phyloP scores from a whole-genome alignment of 2,888 invertebrate genomes.

The Melanostoma scalare region DNA sequence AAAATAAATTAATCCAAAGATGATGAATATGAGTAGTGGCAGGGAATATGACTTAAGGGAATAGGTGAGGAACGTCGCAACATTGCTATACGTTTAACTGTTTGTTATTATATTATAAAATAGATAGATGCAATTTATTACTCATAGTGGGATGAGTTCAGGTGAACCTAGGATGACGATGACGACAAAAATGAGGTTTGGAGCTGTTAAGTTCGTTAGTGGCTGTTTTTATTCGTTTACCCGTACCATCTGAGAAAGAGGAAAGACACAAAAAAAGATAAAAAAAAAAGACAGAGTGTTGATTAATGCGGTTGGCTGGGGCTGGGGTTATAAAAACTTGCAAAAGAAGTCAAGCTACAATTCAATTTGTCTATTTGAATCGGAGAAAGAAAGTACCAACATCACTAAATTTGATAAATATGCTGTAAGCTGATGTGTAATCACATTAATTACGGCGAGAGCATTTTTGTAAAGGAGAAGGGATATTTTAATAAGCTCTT shows the following conservation, averaged over 20 bases:
- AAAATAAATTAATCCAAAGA: slow-evolving; percentile 47
- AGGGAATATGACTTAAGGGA: slow-evolving; percentile 54
- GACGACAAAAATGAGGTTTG: slow-evolving; percentile 18
- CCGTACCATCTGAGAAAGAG: slow-evolving; percentile 11
- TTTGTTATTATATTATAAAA: neutral
- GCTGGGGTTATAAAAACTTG: neutral
- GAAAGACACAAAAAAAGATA: neutral
- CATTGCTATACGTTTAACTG: slow-evolving; percentile 7
- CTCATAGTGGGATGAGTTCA: slow-evolving; percentile 25
- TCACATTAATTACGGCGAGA: too few relatives aligned
- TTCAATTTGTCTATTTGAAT: neutral
- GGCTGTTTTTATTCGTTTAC: neutral
- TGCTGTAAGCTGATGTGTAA: neutral
- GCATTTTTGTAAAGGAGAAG: too few relatives aligned
- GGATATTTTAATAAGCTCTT: too few relatives aligned
- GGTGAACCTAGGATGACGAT: slow-evolving; percentile 9
- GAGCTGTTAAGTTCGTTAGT: slow-evolving; percentile 26
- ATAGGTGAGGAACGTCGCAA: slow-evolving; percentile 2
- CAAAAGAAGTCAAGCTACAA: neutral
- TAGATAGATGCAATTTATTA: slow-evolving; percentile 22
- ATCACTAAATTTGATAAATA: slow-evolving; percentile 15
- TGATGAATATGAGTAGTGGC: slow-evolving; percentile 59
- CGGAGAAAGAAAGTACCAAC: slow-evolving; percentile 4
- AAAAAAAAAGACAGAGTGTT: slow-evolving; percentile 13
- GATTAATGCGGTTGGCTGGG: slow-evolving; percentile 25